Evolutionary conservation across 2,113 vertebrate genomes (phyloP).

Genomic region (Odontesthes bonariensis): DNA sequence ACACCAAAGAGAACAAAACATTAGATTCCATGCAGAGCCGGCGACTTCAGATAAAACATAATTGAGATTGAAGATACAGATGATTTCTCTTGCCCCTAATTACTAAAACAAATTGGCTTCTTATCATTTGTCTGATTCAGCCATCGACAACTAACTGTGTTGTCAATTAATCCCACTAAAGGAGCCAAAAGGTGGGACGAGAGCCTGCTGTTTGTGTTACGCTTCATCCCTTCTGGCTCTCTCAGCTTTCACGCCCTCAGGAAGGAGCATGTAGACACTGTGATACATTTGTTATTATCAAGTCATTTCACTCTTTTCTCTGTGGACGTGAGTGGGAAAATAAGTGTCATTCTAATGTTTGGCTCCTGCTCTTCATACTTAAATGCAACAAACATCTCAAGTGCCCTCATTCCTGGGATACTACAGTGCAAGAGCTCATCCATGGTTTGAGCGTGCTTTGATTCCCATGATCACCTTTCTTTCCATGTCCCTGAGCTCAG

Average conservation of each 20-base stretch:
- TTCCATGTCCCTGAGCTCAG: neutral
- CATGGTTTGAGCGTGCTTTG: too few relatives aligned
- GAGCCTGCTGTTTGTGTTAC: conserved; percentile 57
- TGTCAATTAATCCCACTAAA: conserved; percentile 35
- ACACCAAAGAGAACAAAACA: conserved; percentile 28
- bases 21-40: conserved; percentile 3
- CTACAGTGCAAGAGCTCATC: neutral
- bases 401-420: neutral
- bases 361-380: conserved; percentile 8
- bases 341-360: conserved; percentile 39
- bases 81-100: neutral
- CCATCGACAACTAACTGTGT: conserved; percentile 31
- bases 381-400: neutral
- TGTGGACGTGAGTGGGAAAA: conserved; percentile 50
- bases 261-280: conserved; percentile 69
- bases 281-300: conserved; percentile 73
- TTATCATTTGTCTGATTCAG: conserved; percentile 3
- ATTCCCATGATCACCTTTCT: neutral
- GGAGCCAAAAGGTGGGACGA: conserved; percentile 33
- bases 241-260: conserved; percentile 43
- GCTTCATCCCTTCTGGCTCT: conserved; percentile 54
- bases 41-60: conserved; percentile 6
- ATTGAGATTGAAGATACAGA: neutral
- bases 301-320: conserved; percentile 53
- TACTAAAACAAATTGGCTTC: neutral